Conservation (phyloP, 2,113 vertebrate species). For the Eulemur macaco region DNA sequence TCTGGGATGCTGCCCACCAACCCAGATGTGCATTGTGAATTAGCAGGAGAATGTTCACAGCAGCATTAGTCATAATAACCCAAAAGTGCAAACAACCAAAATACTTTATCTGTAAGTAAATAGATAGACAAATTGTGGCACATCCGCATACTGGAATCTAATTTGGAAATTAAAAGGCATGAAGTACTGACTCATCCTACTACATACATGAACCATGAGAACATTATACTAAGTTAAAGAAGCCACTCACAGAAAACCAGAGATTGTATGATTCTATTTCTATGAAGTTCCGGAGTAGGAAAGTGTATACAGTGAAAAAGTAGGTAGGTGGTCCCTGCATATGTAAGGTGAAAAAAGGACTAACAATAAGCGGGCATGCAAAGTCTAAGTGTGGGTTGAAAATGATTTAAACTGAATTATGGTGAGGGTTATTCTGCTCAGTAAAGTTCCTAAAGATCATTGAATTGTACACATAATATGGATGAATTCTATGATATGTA, state of each 20-base stretch:
- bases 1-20: not conserved
- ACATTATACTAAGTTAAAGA: not conserved
- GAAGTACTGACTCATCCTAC: not conserved
- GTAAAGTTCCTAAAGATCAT: not conserved
- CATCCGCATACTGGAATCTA: not conserved
- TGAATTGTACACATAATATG: not conserved
- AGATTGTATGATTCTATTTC: not conserved
- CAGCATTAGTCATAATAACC: not conserved
- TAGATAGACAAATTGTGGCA: not conserved
- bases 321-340: not conserved
- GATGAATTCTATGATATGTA: not conserved
- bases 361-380: not conserved
- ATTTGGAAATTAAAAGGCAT: not conserved
- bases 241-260: not conserved
- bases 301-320: not conserved
- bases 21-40: not conserved
- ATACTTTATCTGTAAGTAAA: not conserved
- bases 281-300: not conserved
- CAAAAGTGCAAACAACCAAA: not conserved
- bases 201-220: not conserved
- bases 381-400: not conserved
- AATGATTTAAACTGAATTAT: not conserved
- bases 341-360: not conserved
- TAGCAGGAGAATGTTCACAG: accelerated
- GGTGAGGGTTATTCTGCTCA: not conserved